Conservation (phyloP, 2,888 invertebrate genomes). For the Adelognathus sp. region DNA sequence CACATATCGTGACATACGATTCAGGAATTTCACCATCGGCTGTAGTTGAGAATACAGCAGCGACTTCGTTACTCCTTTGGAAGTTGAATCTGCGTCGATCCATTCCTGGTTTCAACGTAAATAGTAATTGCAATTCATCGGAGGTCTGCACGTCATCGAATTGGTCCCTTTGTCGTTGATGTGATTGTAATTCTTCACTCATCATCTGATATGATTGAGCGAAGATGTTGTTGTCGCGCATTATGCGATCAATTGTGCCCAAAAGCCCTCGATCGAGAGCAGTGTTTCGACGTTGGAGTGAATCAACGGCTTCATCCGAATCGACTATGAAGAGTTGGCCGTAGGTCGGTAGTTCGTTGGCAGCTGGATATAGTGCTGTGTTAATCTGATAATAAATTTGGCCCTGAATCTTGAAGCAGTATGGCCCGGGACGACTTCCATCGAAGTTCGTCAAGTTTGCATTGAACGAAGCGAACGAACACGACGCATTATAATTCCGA, state of each 20-base stretch:
- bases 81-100: conserved; percentile 52
- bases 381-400: conserved; percentile 62
- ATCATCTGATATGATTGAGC: conserved; percentile 58
- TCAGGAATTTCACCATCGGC: conserved; percentile 50
- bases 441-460: conserved; percentile 57
- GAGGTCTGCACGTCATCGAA: background rate
- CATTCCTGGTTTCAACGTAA: conserved; percentile 39
- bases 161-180: background rate
- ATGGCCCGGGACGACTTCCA: conserved; percentile 47
- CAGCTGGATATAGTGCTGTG: conserved; percentile 44
- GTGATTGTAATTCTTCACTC: conserved; percentile 44
- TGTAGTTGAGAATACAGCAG: conserved; percentile 48
- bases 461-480: conserved; percentile 57
- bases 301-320: conserved; percentile 40
- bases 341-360: conserved; percentile 46
- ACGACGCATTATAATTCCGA: conserved; percentile 47
- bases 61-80: conserved; percentile 46
- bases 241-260: conserved; percentile 17
- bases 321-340: conserved; percentile 61
- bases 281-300: conserved; percentile 16
- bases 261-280: conserved; percentile 24
- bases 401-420: conserved; percentile 52
- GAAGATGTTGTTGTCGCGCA: conserved; percentile 49
- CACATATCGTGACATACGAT: conserved; percentile 44
- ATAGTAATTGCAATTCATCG: conserved; percentile 28